These are phyloP conservation scores for Patella pellucida DNA, from an alignment of 2,888 invertebrate genomes.

Conservation along the genomic window DNA sequence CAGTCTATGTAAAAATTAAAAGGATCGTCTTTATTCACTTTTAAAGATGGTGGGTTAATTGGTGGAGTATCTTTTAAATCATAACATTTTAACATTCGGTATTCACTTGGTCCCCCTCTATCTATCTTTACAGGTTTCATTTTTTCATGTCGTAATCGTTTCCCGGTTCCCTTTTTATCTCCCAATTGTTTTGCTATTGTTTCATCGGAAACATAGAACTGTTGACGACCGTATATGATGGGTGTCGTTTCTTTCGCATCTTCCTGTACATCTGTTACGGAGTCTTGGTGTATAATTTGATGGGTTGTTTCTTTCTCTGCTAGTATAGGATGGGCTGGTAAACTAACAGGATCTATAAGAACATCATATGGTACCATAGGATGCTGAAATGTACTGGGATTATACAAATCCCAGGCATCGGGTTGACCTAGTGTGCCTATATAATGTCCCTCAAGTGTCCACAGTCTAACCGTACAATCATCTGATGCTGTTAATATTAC, in stretches of 20 bases:
- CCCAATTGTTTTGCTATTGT: conserved; percentile 63
- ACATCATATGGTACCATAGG: conserved; percentile 72
- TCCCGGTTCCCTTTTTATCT: conserved; percentile 65
- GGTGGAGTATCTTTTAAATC: conserved; percentile 62
- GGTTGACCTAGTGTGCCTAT: conserved; percentile 71
- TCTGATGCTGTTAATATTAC: conserved; percentile 65
- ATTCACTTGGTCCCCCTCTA: conserved; percentile 69
- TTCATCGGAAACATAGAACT: conserved; percentile 65
- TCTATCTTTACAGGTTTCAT: conserved; percentile 63
- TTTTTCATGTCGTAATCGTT: conserved; percentile 70
- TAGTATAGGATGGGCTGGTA: conserved; percentile 65
- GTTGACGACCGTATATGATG: conserved; percentile 35
- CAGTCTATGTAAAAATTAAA: conserved; percentile 49
- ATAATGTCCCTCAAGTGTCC: conserved; percentile 70
- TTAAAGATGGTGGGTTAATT: conserved; percentile 56
- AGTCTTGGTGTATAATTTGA: conserved; percentile 57
- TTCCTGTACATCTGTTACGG: conserved; percentile 16
- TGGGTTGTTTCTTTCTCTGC: conserved; percentile 55
- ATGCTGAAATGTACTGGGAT: conserved; percentile 66
- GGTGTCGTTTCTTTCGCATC: conserved; percentile 33
- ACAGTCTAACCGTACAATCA: conserved; percentile 70
- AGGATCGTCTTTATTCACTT: conserved; percentile 62
- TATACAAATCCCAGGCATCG: conserved; percentile 70
- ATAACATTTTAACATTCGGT: conserved; percentile 67
- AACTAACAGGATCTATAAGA: conserved; percentile 69